Percentiles rank a stretch among this genome's conserved stretches.
Conservation (phyloP, 2,113 vertebrate genomes). For the Acrocephalus kingi region DNA sequence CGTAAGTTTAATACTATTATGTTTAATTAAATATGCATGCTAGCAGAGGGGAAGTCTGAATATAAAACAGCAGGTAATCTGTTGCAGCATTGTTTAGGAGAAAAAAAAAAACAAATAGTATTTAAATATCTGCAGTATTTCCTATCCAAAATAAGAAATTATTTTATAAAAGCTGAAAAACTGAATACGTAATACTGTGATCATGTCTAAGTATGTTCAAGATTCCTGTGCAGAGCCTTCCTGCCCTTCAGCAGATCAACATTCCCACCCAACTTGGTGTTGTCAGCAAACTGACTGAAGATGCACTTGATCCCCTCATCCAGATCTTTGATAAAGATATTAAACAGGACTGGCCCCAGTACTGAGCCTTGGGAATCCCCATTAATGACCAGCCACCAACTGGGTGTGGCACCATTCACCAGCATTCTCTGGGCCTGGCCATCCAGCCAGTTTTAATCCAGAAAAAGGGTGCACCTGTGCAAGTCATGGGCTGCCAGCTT, state of each 20-base stretch:
- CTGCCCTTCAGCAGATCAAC: neutral
- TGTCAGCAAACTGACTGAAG: neutral
- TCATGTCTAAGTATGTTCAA: neutral
- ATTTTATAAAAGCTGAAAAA: neutral
- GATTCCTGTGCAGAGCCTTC: neutral
- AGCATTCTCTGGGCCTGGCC: neutral
- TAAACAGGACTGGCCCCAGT: neutral
- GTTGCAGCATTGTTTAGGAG: neutral
- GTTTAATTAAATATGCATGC: neutral
- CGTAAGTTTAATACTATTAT: neutral
- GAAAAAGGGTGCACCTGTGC: neutral
- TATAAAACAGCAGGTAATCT: neutral
- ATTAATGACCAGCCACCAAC: rapidly evolving
- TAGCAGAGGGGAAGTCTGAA: neutral
- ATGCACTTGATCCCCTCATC: neutral
- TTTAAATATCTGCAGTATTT: neutral
- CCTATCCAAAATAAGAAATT: neutral
- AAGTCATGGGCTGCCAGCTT: neutral
- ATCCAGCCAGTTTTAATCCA: neutral
- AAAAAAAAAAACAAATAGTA: neutral
- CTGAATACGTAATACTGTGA: neutral
- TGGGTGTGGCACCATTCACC: neutral
- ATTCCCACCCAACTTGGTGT: neutral
- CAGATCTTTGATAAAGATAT: rapidly evolving
- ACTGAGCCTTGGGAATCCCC: neutral